These are phyloP conservation scores for Penaeus monodon DNA, from an alignment of 2,888 invertebrate genomes.

Conservation along the genomic window DNA sequence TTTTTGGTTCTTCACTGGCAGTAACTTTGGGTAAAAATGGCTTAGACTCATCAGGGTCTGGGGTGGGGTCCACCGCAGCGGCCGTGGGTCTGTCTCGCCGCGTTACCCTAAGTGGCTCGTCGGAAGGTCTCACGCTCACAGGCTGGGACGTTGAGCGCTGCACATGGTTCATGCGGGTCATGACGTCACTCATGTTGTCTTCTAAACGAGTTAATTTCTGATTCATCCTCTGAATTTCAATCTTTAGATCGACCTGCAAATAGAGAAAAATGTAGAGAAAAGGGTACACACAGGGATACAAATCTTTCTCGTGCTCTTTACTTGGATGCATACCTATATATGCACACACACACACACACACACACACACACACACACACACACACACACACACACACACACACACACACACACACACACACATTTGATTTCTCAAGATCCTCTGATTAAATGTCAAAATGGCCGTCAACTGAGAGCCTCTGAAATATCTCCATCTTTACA, in stretches of 20 bases:
- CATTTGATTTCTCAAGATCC: no score
- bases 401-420: no score
- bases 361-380: no score
- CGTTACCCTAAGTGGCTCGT: slow-evolving; percentile 47
- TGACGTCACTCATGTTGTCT: slow-evolving; percentile 81
- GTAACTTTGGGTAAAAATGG: slow-evolving; percentile 45
- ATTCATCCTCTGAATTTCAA: slow-evolving; percentile 84
- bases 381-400: no score
- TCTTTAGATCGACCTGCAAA: slow-evolving; percentile 78
- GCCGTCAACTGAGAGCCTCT: no score
- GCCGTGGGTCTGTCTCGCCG: slow-evolving; percentile 56
- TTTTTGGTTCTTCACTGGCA: slow-evolving; percentile 56
- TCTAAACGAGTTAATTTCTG: slow-evolving; percentile 89
- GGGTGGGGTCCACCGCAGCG: slow-evolving; percentile 64
- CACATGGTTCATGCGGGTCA: slow-evolving; percentile 66
- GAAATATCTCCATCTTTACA: no score
- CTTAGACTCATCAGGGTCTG: slow-evolving; percentile 38
- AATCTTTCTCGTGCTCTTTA: no score
- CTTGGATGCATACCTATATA: no score
- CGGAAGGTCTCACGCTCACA: slow-evolving; percentile 52
- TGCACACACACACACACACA: no score
- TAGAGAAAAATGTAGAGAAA: not conserved
- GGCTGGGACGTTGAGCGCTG: slow-evolving; percentile 53
- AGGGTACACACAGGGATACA: not conserved
- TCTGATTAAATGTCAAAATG: no score